These are phyloP conservation scores for Cyclura pinguis DNA, from an alignment of 2,797 vertebrate genomes.

Conservation along the genomic window DNA sequence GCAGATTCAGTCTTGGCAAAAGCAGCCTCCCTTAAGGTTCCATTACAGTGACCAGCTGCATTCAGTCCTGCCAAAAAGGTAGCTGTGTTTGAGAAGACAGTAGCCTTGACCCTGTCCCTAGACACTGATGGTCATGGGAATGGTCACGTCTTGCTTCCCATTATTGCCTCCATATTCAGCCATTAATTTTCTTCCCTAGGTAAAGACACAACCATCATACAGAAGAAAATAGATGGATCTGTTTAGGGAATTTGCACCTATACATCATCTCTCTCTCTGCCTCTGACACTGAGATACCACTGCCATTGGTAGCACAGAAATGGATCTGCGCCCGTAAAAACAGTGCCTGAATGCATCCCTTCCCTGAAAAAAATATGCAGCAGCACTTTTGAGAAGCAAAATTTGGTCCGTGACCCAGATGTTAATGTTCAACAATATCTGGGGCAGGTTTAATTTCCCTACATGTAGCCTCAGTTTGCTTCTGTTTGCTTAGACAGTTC, in stretches of 20 bases:
- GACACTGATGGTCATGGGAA: background rate
- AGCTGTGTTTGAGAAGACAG: background rate
- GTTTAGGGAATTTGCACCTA: background rate
- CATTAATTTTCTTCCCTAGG: background rate
- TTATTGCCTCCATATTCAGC: background rate
- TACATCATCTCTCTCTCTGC: background rate
- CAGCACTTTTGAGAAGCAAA: background rate
- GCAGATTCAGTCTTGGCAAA: background rate
- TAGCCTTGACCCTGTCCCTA: background rate
- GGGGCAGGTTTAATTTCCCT: background rate
- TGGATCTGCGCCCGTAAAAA: background rate
- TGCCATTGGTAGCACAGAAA: background rate
- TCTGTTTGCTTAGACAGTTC: background rate
- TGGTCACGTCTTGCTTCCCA: background rate
- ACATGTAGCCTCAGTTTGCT: conserved; percentile 1
- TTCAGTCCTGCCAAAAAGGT: background rate
- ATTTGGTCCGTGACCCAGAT: background rate
- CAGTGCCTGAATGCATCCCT: background rate
- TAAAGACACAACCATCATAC: background rate
- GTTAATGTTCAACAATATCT: background rate
- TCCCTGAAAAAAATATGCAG: background rate
- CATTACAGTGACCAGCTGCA: background rate
- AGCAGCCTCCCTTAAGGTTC: background rate
- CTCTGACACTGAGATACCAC: background rate
- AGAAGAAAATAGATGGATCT: conserved; percentile 1